These are phyloP conservation scores for Bombus fervidus DNA, from an alignment of 1,140 invertebrate genomes.

Conservation along the genomic window DNA sequence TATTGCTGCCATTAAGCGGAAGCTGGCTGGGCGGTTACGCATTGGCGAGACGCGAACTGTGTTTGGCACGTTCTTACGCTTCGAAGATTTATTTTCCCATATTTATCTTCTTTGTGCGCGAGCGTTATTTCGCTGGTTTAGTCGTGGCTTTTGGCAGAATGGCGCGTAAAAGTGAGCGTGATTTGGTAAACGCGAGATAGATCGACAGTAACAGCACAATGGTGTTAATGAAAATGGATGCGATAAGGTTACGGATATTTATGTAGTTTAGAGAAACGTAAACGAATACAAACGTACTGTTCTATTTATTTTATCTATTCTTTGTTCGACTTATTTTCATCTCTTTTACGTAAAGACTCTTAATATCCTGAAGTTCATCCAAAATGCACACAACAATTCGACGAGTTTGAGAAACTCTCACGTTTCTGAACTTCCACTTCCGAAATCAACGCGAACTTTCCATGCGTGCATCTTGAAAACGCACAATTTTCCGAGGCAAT, in stretches of 20 bases:
- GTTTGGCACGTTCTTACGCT: constrained; percentile 5
- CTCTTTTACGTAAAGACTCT: too few relatives aligned
- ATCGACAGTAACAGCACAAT: too few relatives aligned
- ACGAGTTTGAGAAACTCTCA: background rate
- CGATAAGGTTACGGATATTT: background rate
- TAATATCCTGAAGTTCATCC: too few relatives aligned
- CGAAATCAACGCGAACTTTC: background rate
- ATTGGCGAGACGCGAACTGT: background rate
- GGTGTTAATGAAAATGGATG: background rate
- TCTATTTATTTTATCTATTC: too few relatives aligned
- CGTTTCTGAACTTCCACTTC: background rate
- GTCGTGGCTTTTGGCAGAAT: too few relatives aligned
- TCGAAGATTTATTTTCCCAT: background rate
- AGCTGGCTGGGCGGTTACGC: background rate
- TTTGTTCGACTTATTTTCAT: too few relatives aligned
- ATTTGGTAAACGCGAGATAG: background rate
- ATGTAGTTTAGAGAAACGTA: background rate
- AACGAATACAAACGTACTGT: background rate
- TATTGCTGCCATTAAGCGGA: constrained; percentile 11
- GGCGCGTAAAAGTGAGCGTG: background rate
- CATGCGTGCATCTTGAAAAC: background rate
- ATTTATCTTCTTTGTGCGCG: background rate
- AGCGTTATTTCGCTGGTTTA: background rate
- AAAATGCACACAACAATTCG: background rate
- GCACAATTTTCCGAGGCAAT: background rate